phyloP scores from a whole-genome alignment of 23 tunicate species.

The Ciona savignyi region DNA sequence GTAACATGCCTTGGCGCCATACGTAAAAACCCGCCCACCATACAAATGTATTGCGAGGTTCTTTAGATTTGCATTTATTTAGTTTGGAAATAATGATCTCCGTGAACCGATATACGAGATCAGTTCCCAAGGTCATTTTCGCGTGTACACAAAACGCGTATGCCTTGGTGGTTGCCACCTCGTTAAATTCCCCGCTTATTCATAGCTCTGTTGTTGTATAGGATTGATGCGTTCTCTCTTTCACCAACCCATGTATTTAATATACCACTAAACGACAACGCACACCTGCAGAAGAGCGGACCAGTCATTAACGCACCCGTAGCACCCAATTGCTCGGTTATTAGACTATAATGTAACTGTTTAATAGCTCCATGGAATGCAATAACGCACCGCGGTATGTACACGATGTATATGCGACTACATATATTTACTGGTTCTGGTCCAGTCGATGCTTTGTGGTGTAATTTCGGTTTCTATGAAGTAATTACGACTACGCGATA shows the following conservation, averaged over 20 bases:
- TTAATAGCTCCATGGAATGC: background rate
- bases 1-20: too few species aligned
- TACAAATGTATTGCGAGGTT: too few species aligned
- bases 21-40: too few species aligned
- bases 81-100: too few species aligned
- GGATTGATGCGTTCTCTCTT: too few species aligned
- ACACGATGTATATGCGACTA: background rate
- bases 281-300: background rate
- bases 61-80: too few species aligned
- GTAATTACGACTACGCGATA: background rate
- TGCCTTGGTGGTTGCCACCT: too few species aligned
- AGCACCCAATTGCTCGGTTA: background rate
- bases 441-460: background rate
- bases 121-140: too few species aligned
- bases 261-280: background rate
- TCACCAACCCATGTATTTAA: background rate
- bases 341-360: background rate
- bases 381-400: background rate
- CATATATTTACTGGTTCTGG: background rate
- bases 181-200: too few species aligned
- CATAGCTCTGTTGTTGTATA: too few species aligned
- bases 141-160: too few species aligned
- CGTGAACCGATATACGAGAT: too few species aligned
- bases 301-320: background rate
- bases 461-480: background rate